Evolutionary conservation across 2,797 vertebrate genomes (phyloP), one percentile per base, ranked within the genome.

Genomic region (Carcharodon carcharias): DNA sequence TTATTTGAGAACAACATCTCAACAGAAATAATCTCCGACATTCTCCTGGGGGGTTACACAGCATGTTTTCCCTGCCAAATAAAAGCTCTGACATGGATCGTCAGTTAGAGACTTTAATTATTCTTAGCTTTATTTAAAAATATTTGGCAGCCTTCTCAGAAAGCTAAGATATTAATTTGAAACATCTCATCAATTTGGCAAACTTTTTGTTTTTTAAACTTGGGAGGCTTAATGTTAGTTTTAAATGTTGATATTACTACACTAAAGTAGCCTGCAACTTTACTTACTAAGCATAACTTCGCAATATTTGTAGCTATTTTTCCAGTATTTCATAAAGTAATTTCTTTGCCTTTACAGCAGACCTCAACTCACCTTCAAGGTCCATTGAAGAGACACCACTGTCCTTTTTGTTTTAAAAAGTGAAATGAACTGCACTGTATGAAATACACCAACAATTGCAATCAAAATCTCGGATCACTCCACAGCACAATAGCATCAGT

Each of bases 131-230:
- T 26, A 67, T 45, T 93, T 93, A 26, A 67, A 93, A 67, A 67
- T 40, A 93, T 93, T 93, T 93, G n/a, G 35, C 89, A 63, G 35
- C 58, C 58, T 91, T 35, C 88, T 67, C 67, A 12, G 63, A 93
- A 28, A 61, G 58, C 16, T 26, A 93, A 26, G n/a, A 45, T 45
- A 67, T 26, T 93, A 67, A 93, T 93, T 93, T 45, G 7, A 67
- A 67, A 93, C 63, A 67, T 93, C 40, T n/a, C 18, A 61, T 6
- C 88, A 61, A 91, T 91, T 35, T 91, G 88, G 88, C 88, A 91
- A 6, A 14, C 28, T 89, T 54, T 89, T 54, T 69, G 26, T 26
- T 50, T 87, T 88, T 88, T 88, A 88, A 56, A 26, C 50, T 54
- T 92, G 58, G 71, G 89, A 91, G 35, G 58, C 89, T 18, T 16